Percentiles rank a stretch among this genome's conserved stretches.
Evolutionary conservation across 2,797 vertebrate genomes (phyloP).

Genomic region (Pachyuromys duprasi): DNA sequence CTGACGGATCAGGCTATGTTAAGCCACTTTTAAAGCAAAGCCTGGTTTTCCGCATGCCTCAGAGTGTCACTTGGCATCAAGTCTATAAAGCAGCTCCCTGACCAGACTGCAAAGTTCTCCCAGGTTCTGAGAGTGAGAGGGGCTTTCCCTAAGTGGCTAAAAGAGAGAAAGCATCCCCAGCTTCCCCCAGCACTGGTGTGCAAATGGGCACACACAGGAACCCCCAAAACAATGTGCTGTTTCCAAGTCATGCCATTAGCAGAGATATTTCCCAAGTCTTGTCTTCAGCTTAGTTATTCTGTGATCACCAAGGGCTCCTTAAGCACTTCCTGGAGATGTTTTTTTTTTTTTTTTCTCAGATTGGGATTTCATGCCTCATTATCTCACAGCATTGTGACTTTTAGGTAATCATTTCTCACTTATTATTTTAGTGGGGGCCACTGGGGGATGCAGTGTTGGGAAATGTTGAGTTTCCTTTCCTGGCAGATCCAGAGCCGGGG

Average conservation of each 20-base stretch:
- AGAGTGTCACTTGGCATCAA: not conserved
- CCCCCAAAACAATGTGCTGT: not conserved
- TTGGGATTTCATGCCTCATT: slow-evolving; percentile 83
- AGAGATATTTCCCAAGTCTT: slow-evolving; percentile 56
- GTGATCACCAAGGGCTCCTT: slow-evolving; percentile 70
- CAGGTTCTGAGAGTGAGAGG: fast-evolving
- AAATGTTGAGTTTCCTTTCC: fast-evolving
- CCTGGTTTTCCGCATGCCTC: fast-evolving
- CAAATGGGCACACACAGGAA: not conserved
- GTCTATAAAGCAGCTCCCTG: not conserved
- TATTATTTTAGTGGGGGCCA: not conserved
- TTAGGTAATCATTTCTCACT: slow-evolving; percentile 71
- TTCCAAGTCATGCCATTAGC: not conserved
- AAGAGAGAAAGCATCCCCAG: not conserved
- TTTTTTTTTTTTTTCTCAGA: slow-evolving; percentile 80
- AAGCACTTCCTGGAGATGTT: slow-evolving; percentile 65
- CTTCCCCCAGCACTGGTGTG: not conserved
- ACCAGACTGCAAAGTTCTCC: fast-evolving
- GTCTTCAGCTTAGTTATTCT: slow-evolving; percentile 75
- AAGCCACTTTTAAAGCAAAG: not conserved
- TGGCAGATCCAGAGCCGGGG: not conserved
- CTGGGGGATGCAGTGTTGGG: not conserved
- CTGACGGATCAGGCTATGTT: fast-evolving
- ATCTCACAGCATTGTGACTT: slow-evolving; percentile 77
- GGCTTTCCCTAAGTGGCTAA: not conserved